phyloP scores from a whole-genome alignment of 2,888 invertebrate species.

The Lasioglossum figueresi region DNA sequence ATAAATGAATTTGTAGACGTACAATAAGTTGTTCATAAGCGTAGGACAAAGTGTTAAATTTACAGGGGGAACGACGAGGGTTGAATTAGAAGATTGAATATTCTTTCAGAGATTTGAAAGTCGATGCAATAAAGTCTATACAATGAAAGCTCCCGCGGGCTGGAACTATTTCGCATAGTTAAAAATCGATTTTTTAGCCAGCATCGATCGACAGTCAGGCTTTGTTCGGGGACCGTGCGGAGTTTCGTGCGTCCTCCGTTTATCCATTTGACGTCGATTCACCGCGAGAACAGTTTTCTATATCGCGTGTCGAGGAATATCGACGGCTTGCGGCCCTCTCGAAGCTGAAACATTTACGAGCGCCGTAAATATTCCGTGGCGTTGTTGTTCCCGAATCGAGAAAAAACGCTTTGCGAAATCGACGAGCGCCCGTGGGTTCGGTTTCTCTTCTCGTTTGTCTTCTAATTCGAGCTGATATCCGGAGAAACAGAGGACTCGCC shows the following conservation, averaged over 20 bases:
- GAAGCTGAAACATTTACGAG: neutral
- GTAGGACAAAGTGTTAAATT: too few relatives aligned
- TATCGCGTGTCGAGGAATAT: neutral
- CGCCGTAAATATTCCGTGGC: neutral
- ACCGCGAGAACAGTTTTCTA: neutral
- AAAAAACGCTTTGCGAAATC: neutral
- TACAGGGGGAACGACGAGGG: too few relatives aligned
- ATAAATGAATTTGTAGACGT: too few relatives aligned
- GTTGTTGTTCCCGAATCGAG: neutral
- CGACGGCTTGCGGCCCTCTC: neutral
- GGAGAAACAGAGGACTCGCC: too few relatives aligned
- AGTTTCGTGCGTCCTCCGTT: neutral
- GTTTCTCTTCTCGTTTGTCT: neutral
- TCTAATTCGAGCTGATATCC: constrained; percentile 27
- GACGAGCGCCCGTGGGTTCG: too few relatives aligned
- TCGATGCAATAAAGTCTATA: too few relatives aligned
- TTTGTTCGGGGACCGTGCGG: neutral
- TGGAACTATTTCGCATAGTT: too few relatives aligned
- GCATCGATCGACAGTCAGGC: neutral
- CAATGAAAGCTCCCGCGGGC: too few relatives aligned
- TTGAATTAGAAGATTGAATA: too few relatives aligned
- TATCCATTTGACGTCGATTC: neutral
- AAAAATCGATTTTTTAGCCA: neutral
- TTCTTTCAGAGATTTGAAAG: too few relatives aligned
- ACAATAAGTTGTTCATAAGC: too few relatives aligned